A percentile compares a stretch with the other conserved stretches of the same genome.
These are phyloP conservation scores for Pyrrhosoma nymphula DNA, from an alignment of 2,888 invertebrate species.

Conservation along the genomic window DNA sequence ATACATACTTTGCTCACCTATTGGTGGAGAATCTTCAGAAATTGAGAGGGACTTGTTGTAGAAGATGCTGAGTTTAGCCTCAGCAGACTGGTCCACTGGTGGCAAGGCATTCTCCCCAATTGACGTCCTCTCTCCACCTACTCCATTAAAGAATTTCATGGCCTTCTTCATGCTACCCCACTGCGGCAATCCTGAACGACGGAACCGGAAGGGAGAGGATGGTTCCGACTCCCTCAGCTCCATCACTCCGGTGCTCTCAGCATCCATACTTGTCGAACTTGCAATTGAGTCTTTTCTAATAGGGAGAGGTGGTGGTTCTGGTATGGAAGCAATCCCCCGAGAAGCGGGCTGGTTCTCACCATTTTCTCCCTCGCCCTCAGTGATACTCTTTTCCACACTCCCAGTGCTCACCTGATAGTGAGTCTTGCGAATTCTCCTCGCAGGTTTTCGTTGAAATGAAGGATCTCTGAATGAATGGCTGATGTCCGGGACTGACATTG, in stretches of 20 bases:
- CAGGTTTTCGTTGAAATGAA: not conserved
- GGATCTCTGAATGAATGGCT: not conserved
- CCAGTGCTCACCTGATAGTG: not conserved
- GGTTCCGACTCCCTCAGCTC: not conserved
- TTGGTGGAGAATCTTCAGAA: not conserved
- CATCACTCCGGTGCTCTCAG: not conserved
- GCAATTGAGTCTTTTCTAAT: constrained; percentile 84
- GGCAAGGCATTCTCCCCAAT: not conserved
- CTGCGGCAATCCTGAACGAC: not conserved
- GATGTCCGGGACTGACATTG: constrained; percentile 4
- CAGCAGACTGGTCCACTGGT: not conserved
- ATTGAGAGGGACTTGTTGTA: not conserved
- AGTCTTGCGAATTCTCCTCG: not conserved
- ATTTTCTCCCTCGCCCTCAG: not conserved
- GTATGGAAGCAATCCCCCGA: constrained; percentile 73
- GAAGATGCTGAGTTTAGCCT: constrained; percentile 38
- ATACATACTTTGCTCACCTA: not conserved
- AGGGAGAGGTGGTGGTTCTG: constrained; percentile 82
- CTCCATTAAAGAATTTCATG: constrained; percentile 33
- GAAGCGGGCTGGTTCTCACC: not conserved
- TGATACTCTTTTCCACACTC: not conserved
- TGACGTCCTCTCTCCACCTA: not conserved
- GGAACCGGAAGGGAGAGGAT: not conserved
- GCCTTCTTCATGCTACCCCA: constrained; percentile 49
- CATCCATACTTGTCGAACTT: constrained; percentile 72